These are phyloP conservation scores for Ditula angustiorana DNA, from an alignment of 2,888 invertebrate genomes.

Conservation along the genomic window DNA sequence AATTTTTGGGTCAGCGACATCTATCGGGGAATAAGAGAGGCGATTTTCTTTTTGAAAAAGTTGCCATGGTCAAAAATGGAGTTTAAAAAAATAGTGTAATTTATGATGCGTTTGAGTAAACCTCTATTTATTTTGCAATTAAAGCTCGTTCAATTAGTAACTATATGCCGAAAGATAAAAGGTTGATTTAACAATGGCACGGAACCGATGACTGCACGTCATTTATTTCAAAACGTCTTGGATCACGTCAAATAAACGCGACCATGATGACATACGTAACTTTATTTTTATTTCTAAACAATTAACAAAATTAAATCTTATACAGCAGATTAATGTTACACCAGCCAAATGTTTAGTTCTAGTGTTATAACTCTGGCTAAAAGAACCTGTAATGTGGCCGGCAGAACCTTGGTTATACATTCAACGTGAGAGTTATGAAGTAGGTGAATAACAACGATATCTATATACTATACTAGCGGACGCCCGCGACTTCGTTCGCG, in stretches of 20 bases:
- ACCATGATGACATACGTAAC: conserved; percentile 7
- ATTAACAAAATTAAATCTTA: neutral
- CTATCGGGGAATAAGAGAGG: conserved; percentile 53
- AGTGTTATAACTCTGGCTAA: conserved; percentile 38
- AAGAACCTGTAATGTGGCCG: conserved; percentile 61
- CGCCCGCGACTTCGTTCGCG: too few species aligned
- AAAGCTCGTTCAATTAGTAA: too few species aligned
- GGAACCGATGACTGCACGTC: too few species aligned
- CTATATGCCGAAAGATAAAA: too few species aligned
- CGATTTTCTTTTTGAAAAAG: conserved; percentile 21
- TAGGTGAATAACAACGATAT: too few species aligned
- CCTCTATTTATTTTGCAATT: too few species aligned
- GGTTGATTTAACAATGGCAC: too few species aligned
- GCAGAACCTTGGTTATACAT: conserved; percentile 55
- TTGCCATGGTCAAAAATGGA: neutral
- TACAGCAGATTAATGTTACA: conserved; percentile 24
- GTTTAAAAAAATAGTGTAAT: too few species aligned
- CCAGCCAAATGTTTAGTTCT: conserved; percentile 53
- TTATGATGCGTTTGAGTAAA: too few species aligned
- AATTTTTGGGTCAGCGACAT: conserved; percentile 66
- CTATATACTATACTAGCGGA: too few species aligned
- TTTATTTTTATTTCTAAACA: neutral
- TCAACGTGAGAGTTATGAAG: conserved; percentile 55
- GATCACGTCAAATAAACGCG: conserved; percentile 4
- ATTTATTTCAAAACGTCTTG: neutral